These are phyloP conservation scores for Selene dorsalis DNA, from an alignment of 2,797 vertebrate genomes.

Conservation along the genomic window DNA sequence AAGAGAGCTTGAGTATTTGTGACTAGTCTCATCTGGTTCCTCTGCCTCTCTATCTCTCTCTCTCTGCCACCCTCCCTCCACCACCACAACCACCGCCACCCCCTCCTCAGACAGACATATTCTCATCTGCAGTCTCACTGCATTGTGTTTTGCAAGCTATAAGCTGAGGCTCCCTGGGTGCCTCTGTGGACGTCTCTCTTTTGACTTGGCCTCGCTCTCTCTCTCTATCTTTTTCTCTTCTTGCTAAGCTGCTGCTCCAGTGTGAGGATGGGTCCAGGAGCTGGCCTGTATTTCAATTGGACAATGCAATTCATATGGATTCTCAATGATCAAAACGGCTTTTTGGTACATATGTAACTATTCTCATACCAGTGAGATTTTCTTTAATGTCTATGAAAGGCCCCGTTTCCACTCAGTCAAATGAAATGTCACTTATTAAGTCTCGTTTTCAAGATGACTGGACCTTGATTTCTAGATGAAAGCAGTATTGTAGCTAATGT, in stretches of 20 bases:
- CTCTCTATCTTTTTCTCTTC: slow-evolving; percentile 11
- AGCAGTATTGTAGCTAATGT: too few species aligned
- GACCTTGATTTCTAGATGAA: not conserved
- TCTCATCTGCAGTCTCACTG: slow-evolving; percentile 72
- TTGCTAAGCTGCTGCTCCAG: slow-evolving; percentile 20
- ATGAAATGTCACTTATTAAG: not conserved
- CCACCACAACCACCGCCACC: not conserved
- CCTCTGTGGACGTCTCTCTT: slow-evolving; percentile 39
- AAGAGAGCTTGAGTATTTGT: slow-evolving; percentile 62
- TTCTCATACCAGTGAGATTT: not conserved
- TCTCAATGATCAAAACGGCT: not conserved
- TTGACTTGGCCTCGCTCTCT: slow-evolving; percentile 24
- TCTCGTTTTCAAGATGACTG: not conserved
- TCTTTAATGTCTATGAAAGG: not conserved
- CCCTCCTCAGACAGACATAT: slow-evolving; percentile 49
- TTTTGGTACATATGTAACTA: too few species aligned
- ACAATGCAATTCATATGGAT: not conserved
- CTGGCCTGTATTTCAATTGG: slow-evolving; percentile 25
- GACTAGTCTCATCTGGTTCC: slow-evolving; percentile 72
- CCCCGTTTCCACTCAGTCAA: too few species aligned
- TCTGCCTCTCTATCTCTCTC: slow-evolving; percentile 61
- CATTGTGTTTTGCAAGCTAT: slow-evolving; percentile 61
- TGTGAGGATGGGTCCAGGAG: not conserved
- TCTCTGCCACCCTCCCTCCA: slow-evolving; percentile 12
- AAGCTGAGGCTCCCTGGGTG: slow-evolving; percentile 39